Base-by-base conservation (phyloP, 2,113 vertebrate genomes). In the Saiga tatarica region DNA sequence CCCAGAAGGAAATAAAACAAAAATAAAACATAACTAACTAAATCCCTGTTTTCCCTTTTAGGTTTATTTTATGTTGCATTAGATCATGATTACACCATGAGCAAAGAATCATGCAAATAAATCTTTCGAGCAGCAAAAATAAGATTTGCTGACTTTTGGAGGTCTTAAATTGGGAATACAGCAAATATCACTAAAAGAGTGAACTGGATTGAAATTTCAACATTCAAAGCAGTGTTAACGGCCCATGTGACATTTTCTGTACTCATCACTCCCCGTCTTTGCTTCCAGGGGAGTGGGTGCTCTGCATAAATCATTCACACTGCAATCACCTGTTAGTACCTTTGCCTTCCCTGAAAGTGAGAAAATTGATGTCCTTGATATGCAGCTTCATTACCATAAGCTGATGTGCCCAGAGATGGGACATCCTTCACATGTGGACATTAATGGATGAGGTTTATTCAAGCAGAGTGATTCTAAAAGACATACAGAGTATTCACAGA, bases 281-380 rank as follows among this genome's bases (percentile, higher is more conserved):
- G 95, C 87, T 98, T 84, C 62, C n/a, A 79, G 60, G 88, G 84
- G 91, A 87, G 52, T 16, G 83, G 90, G 33, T 13, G 36, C 26
- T n/a, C n/a, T 64, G 7, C 84, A 89, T 95, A 89, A 97, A 87
- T 94, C 96, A 98, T 97, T 97, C 92, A 98, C 64, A 97, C n/a
- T 2, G 26, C 64, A 98, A 98, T 92, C 98, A 98, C 95, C 97
- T 98, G 89, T 94, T 98, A 97, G 98, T 98, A 99, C 99, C 98
- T 99, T 99, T 99, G 99, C 99, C 99, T 99, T 99, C 99, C 98
- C 98, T 98, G 98, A 98, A 98, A 97, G 97, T 93, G 96, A 95
- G 94, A 96, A 50, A 92, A 81, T 89, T 39, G 82, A 76, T 53
- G 91, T 95, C 71, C 67, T 97, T 53, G 26, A 87, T 55, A n/a